Base-by-base conservation (phyloP, 2,113 vertebrate genomes). In the Tachysurus vachellii region DNA sequence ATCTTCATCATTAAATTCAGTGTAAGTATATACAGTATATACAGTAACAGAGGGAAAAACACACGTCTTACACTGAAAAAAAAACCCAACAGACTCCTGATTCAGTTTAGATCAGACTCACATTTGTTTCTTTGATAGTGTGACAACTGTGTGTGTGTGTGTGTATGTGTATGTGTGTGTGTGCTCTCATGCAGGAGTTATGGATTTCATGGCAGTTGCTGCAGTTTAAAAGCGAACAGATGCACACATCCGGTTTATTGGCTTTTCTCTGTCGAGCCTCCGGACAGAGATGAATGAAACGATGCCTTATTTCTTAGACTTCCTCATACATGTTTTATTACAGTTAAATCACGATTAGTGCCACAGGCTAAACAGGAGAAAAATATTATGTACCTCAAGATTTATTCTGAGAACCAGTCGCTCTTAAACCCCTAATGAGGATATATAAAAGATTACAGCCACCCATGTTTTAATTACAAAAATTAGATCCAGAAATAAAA, bases 171-270 rank as follows among this genome's bases (percentile, higher is more conserved):
- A 54, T 61, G 83, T 75, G 83, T n/a, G 57, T 66, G 61, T 85
- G 17, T 80, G 85, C 66, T 66, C 64, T 86, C 62, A 75, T 73
- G n/a, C 68, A 73, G 7, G 70, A 87, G 81, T 87, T 83, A 83
- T 87, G 70, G 47, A 77, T 87, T 87, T 87, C 80, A 79, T 61
- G 71, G 59, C 80, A 83, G 86, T 83, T 83, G 81, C 59, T 44
- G 81, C 57, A 56, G 28, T 66, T 50, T 83, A 56, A 87, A 87
- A 56, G 28, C 12, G 50, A 87, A 87, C 86, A 87, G 86, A 77
- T 83, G 81, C 54, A 3, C 68, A 57, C 21, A 61, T 66, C 76
- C n/a, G 76, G 75, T 54, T 68, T 5, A 87, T 87, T 70, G 61
- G 31, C 44, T 44, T 86, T 75, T 73, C 66, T 14, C n/a, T 42